Percentiles rank a stretch among this genome's conserved stretches.
Evolutionary conservation across 2,113 vertebrate genomes (phyloP).

Genomic region (Archocentrus centrarchus): DNA sequence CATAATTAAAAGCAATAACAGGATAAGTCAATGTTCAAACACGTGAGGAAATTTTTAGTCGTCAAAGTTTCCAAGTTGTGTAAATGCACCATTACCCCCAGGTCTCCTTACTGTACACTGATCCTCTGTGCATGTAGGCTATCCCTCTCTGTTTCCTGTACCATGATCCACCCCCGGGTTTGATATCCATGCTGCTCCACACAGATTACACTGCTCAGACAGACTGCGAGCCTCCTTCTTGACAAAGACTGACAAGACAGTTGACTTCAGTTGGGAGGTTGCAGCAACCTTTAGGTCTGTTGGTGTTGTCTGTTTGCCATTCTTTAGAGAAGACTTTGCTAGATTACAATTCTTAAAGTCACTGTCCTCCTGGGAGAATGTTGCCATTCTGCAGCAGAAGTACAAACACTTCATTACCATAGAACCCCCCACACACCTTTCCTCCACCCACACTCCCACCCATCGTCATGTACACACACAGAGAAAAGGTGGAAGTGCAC

Average conservation of each 20-base stretch:
- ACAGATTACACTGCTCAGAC: neutral
- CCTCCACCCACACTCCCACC: conserved; percentile 44
- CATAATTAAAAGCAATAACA: neutral
- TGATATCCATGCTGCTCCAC: neutral
- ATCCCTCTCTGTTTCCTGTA: conserved; percentile 24
- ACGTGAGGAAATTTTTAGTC: neutral
- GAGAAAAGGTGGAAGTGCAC: conserved; percentile 4
- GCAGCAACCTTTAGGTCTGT: conserved; percentile 17
- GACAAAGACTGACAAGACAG: neutral
- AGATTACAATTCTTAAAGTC: conserved; percentile 64
- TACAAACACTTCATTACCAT: conserved; percentile 69
- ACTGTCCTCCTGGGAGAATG: conserved; percentile 55
- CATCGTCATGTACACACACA: conserved; percentile 7
- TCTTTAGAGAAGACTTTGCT: conserved; percentile 47
- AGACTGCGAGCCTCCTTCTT: neutral
- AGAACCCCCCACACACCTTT: conserved; percentile 52
- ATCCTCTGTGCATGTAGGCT: neutral
- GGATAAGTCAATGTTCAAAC: neutral
- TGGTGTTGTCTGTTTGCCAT: conserved; percentile 16
- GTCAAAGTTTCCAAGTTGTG: neutral
- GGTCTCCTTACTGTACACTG: conserved; percentile 28
- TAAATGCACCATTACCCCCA: neutral
- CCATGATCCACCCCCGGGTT: conserved; percentile 23
- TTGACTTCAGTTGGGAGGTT: conserved; percentile 26
- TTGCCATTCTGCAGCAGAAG: conserved; percentile 56